phyloP scores from a whole-genome alignment of 2,888 invertebrate genomes.

The Bombylius major region DNA sequence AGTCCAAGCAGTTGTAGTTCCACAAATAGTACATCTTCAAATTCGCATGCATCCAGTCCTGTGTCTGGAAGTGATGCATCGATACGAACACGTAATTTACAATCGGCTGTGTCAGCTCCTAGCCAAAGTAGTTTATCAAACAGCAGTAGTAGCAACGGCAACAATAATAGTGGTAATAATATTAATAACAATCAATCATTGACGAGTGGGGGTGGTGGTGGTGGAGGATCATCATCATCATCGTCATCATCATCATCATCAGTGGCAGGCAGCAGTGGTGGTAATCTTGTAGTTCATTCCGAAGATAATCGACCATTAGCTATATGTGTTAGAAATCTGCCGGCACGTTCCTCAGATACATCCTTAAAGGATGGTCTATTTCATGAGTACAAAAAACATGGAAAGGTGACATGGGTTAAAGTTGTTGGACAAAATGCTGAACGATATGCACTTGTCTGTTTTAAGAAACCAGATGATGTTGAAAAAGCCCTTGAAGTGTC shows the following conservation, averaged over 20 bases:
- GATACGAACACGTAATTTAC: constrained; percentile 38
- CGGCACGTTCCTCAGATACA: constrained; percentile 80
- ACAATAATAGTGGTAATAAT: neutral
- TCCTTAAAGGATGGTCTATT: constrained; percentile 94
- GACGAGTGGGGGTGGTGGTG: neutral
- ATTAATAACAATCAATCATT: neutral
- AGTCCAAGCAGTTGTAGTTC: constrained; percentile 38
- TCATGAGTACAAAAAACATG: constrained; percentile 98
- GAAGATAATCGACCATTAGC: constrained; percentile 61
- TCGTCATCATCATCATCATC: constrained; percentile 10
- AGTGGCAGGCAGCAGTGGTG: constrained; percentile 11
- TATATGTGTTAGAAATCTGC: constrained; percentile 83
- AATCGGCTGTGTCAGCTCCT: constrained; percentile 38
- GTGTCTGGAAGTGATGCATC: constrained; percentile 29
- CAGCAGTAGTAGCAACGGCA: neutral
- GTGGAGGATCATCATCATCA: neutral
- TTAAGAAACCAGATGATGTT: constrained; percentile 94
- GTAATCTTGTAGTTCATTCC: constrained; percentile 37
- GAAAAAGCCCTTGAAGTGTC: constrained; percentile 92
- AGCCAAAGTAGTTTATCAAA: constrained; percentile 12
- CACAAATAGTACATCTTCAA: constrained; percentile 34
- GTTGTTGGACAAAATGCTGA: constrained; percentile 85
- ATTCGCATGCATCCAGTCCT: constrained; percentile 36
- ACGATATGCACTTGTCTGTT: constrained; percentile 87
- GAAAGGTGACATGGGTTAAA: constrained; percentile 91